phyloP scores from a whole-genome alignment of 2,113 vertebrate genomes.

The Tupaia tana region DNA sequence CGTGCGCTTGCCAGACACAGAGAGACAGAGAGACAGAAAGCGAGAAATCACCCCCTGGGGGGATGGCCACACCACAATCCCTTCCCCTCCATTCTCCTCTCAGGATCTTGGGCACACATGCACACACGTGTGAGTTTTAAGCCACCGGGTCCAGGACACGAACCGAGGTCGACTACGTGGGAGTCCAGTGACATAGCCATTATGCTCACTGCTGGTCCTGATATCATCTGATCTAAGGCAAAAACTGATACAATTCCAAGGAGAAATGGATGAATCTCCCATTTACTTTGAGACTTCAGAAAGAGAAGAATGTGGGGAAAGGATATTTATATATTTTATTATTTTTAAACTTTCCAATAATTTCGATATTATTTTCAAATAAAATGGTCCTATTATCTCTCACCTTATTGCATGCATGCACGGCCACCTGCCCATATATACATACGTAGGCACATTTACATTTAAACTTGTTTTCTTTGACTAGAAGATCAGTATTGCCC shows the following conservation, averaged over 20 bases:
- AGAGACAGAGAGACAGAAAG: too few species aligned
- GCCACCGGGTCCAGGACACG: too few species aligned
- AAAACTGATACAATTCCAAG: neutral
- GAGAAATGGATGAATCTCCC: neutral
- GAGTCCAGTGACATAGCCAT: too few species aligned
- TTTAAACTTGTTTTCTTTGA: neutral
- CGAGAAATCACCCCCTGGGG: too few species aligned
- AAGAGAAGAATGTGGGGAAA: neutral
- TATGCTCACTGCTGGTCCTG: too few species aligned
- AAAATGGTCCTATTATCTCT: neutral
- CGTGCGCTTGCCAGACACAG: too few species aligned
- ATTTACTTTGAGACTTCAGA: neutral
- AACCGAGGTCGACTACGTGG: too few species aligned
- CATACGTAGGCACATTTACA: neutral
- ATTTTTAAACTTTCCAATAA: neutral
- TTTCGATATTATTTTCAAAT: neutral
- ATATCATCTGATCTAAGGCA: too few species aligned
- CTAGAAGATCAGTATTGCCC: neutral
- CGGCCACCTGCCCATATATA: fast-evolving
- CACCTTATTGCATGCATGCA: neutral
- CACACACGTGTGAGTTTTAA: too few species aligned
- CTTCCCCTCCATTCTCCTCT: too few species aligned
- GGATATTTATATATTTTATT: neutral
- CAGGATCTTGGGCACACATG: too few species aligned
- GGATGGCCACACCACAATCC: too few species aligned